phyloP scores from a whole-genome alignment of 53 echinoderm and acorn worm species.

The Temnopleurus reevesii region DNA sequence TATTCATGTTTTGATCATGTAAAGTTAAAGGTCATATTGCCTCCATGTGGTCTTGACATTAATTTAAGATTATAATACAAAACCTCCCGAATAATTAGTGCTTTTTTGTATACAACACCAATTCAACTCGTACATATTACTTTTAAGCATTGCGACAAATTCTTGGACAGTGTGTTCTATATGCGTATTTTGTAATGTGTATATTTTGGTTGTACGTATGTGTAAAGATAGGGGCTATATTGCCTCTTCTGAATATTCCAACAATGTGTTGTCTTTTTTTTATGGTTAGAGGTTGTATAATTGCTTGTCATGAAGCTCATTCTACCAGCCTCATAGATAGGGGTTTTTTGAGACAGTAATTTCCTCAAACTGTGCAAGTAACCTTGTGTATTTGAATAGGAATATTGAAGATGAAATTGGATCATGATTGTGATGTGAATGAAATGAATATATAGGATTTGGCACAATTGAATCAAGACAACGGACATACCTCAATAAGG shows the following conservation, averaged over 20 bases:
- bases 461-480: background rate
- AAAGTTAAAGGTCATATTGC: no score
- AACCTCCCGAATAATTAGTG: background rate
- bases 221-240: slow-evolving; percentile 20
- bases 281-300: background rate
- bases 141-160: background rate
- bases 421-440: background rate
- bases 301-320: background rate
- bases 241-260: background rate
- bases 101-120: background rate
- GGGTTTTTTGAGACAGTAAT: background rate
- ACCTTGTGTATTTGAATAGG: background rate
- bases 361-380: background rate
- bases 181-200: slow-evolving; percentile 46
- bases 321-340: background rate
- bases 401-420: background rate
- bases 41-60: background rate
- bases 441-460: background rate
- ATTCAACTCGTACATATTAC: background rate
- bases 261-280: background rate
- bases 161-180: background rate
- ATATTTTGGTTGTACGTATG: slow-evolving; percentile 44
- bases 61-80: background rate
- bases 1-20: no score
- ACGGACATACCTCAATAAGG: background rate